Base-by-base conservation (phyloP, 1,140 invertebrate species). In the Saxidomus purpurata region DNA sequence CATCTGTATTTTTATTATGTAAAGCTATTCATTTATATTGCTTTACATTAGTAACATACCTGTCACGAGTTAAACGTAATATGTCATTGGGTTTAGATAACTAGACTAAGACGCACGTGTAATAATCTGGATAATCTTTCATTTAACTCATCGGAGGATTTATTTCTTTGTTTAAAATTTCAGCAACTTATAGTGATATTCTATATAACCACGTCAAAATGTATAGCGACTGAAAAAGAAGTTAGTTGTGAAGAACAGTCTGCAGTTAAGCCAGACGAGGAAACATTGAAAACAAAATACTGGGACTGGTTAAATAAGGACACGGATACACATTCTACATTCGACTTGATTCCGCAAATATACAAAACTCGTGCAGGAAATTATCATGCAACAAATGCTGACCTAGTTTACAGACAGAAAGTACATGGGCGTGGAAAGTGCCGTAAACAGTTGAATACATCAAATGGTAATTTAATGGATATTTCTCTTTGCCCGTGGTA, bases 401-500 rank as follows among this genome's bases (percentile, higher is more conserved):
- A 61, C 4, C 25, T 15, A 9, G 36, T 38, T 8, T 13, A 0
- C 8, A 36, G 67, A 28, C 17, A 22, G 15, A 71, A 15, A 34
- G 38, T 63, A 28, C n/a, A 38, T 40, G 67, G 67, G 38, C 25
- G 22, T 38, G 11, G 15, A 9, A 36, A 71, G 22, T 71, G 67
- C n/a, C 67, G 31, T 38, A 36, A 71, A 71, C 25, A 13, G 6
- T 71, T 71, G 17, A 40, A 71, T 9, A 82, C 28, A 40, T 1
- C 31, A 15, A 38, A 59, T 34, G 55, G n/a, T 0, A 17, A 82
- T 40, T 19, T 61, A 19, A 82, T 82, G 80, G 52, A 61, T 31
- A n/a, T 61, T n/a, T 82, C 80, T 36, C n/a, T 38, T 0, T 82
- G 80, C 38, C 80, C 80, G 9, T 82, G 80, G 80, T 82, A 82